A percentile compares a stretch with the other conserved stretches of the same genome.
Conservation (phyloP, 2,113 vertebrate species). For the Atrichornis clamosus region DNA sequence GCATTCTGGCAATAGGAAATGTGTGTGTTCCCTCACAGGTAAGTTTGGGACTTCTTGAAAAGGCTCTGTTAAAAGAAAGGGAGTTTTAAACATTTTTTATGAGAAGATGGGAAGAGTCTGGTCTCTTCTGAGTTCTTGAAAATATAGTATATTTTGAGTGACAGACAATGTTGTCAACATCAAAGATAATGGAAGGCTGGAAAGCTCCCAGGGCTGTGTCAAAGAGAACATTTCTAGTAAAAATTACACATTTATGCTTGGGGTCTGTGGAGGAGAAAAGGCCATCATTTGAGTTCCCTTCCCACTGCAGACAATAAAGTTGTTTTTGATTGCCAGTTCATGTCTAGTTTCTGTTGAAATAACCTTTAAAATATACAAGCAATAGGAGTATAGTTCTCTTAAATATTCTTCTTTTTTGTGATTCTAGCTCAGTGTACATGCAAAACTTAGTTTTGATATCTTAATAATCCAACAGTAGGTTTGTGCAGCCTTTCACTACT, state of each 20-base stretch:
- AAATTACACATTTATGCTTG: background rate
- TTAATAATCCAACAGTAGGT: background rate
- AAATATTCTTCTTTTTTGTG: background rate
- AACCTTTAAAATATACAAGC: background rate
- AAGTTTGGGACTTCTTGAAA: background rate
- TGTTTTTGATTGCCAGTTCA: background rate
- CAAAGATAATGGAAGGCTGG: background rate
- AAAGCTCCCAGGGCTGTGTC: background rate
- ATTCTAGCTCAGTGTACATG: background rate
- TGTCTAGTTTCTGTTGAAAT: background rate
- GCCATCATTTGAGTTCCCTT: background rate
- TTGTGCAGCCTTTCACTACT: background rate
- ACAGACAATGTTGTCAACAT: background rate
- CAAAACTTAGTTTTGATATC: background rate
- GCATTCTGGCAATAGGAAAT: background rate
- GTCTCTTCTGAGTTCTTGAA: background rate
- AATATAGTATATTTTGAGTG: background rate
- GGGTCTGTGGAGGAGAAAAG: background rate
- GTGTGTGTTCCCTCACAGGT: background rate
- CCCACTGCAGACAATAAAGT: background rate
- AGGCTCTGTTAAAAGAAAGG: background rate
- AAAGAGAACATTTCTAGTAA: background rate
- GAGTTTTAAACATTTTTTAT: background rate
- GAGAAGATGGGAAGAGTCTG: background rate
- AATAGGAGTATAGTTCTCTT: background rate